phyloP scores from a whole-genome alignment of 2,797 vertebrate genomes.

The Leucoraja ocellata region DNA sequence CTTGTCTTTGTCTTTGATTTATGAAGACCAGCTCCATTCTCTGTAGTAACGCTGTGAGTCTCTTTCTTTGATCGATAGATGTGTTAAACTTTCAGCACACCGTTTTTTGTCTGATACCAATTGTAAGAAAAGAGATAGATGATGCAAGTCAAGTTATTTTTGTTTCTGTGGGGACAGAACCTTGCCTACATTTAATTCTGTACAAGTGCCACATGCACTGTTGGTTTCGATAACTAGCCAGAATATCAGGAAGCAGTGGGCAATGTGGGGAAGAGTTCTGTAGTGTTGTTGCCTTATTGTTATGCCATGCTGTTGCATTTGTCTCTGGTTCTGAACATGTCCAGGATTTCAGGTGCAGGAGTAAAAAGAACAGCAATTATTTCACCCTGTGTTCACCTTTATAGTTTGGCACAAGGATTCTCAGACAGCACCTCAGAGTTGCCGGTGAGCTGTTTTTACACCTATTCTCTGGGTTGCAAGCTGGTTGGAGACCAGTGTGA shows the following conservation, averaged over 20 bases:
- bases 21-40: neutral
- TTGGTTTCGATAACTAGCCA: neutral
- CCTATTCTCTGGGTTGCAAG: too few relatives aligned
- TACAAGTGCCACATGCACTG: neutral
- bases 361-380: too few relatives aligned
- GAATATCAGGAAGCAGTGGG: neutral
- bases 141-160: neutral
- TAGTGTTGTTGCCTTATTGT: too few relatives aligned
- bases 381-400: too few relatives aligned
- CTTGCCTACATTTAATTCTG: neutral
- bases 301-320: too few relatives aligned
- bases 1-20: neutral
- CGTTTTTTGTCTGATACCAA: neutral
- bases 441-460: too few relatives aligned
- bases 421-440: too few relatives aligned
- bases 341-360: too few relatives aligned
- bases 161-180: neutral
- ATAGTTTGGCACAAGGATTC: too few relatives aligned
- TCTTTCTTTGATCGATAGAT: neutral
- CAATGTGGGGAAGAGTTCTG: too few relatives aligned
- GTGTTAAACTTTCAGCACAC: neutral
- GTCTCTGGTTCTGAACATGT: too few relatives aligned
- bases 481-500: too few relatives aligned
- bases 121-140: neutral
- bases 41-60: neutral